Conservation (phyloP, 2,797 vertebrate species). For the Poeciliopsis infans region DNA sequence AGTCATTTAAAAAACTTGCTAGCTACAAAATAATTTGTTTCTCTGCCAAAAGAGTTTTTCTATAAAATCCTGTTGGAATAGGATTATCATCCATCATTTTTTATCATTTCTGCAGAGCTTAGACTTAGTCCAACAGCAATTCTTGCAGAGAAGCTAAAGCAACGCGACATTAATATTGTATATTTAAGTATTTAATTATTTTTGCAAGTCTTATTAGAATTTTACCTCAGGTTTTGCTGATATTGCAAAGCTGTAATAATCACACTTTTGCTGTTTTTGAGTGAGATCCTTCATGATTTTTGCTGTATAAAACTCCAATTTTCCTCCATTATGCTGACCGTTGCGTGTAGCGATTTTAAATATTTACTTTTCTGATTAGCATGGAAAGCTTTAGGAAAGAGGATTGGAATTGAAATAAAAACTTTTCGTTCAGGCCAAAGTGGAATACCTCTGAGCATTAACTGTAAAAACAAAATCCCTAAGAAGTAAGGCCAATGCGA, state of each 20-base stretch:
- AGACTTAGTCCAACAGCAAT: background rate
- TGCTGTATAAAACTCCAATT: constrained; percentile 21
- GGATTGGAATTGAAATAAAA: constrained; percentile 56
- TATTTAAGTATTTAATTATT: background rate
- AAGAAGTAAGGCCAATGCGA: constrained; percentile 54
- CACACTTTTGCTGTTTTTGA: constrained; percentile 13
- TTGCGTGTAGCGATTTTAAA: constrained; percentile 54
- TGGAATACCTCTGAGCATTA: constrained; percentile 68
- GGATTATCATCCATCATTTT: background rate
- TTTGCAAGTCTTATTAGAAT: background rate
- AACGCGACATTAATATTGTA: background rate
- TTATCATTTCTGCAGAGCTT: background rate
- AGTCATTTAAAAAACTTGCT: background rate
- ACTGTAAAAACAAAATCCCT: constrained; percentile 40
- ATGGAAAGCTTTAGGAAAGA: constrained; percentile 59
- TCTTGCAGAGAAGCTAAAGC: background rate
- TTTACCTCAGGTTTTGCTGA: background rate
- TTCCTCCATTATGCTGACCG: constrained; percentile 43
- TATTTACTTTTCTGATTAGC: constrained; percentile 61
- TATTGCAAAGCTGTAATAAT: too few relatives aligned
- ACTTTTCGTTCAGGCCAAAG: constrained; percentile 35
- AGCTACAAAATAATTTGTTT: background rate
- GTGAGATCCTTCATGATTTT: constrained; percentile 5
- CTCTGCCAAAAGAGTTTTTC: background rate
- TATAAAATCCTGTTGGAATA: background rate